Base-by-base conservation (phyloP, 2,888 invertebrate genomes). In the Heteropelma amictum region DNA sequence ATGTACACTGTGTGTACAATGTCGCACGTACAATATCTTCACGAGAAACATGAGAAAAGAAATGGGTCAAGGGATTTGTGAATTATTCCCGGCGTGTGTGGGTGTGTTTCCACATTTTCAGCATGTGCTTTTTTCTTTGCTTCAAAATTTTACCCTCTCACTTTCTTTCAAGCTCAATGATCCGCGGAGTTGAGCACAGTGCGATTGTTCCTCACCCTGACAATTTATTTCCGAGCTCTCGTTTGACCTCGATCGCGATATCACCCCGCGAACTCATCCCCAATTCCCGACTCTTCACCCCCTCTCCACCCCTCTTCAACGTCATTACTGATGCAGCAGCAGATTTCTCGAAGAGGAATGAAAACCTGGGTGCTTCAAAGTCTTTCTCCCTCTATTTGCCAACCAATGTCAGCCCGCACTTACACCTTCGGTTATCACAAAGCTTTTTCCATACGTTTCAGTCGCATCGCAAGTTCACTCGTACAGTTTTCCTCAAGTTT, bases 241-340 rank as follows among this genome's bases (percentile, higher is more conserved):
- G 71, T 75, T 65, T 67, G 75, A 75, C 71, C 75, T 67, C 70
- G 47, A 75, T 75, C 67, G n/a, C 75, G 40, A 70, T 45, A 63
- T 35, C 54, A 51, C 21, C 58, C 49, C n/a, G n/a, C n/a, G n/a
- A n/a, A 56, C 74, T 74, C 74, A 74, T 70, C 65, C 71, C 56
- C 49, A 65, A 75, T 75, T 69, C 33, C 56, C 54, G 53, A 28
- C 47, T 47, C 70, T 51, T 12, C 5, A 12, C 35, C 7, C 10
- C 7, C 35, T 35, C 35, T 12, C 33, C n/a, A 8, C 0, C 33
- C n/a, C 33, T 33, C 33, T 33, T n/a, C 23, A 23, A 47, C 45
- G 21, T 23, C 17, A 38, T n/a, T 21, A 38, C 30, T 12, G n/a
- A 21, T 30, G 12, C 33, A 28, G 33, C 51, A 42, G 35, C 64